Conservation (phyloP, 2,113 vertebrate species). For the Fregata magnificens region DNA sequence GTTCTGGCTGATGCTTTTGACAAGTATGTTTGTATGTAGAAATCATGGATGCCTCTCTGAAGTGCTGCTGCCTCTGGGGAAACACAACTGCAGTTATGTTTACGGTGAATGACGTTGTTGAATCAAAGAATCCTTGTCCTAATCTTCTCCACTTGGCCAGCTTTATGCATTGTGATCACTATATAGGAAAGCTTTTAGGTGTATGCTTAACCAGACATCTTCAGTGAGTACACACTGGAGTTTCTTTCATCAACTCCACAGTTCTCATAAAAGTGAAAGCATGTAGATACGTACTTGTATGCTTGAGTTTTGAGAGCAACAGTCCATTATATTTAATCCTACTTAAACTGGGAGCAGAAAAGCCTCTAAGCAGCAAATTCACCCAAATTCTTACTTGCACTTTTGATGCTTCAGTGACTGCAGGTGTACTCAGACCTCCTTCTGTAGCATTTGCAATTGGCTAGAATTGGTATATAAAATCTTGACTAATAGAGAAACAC, state of each 20-base stretch:
- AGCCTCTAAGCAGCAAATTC: not conserved
- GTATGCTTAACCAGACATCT: not conserved
- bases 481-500: not conserved
- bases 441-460: not conserved
- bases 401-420: not conserved
- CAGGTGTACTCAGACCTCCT: not conserved
- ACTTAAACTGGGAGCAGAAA: not conserved
- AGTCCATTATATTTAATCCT: not conserved
- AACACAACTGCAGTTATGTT: not conserved
- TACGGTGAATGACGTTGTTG: not conserved
- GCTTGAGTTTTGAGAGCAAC: not conserved
- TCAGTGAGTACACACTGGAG: not conserved
- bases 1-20: not conserved
- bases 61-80: not conserved
- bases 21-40: not conserved
- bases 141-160: not conserved
- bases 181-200: not conserved
- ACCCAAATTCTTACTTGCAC: not conserved
- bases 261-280: not conserved
- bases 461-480: not conserved
- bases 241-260: not conserved
- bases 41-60: not conserved
- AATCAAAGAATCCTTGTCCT: not conserved
- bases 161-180: not conserved
- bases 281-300: not conserved